A percentile compares a stretch with the other conserved stretches of the same genome.
Evolutionary conservation across 2,888 invertebrate genomes (phyloP).

Genomic region (Cephus spinipes): DNA sequence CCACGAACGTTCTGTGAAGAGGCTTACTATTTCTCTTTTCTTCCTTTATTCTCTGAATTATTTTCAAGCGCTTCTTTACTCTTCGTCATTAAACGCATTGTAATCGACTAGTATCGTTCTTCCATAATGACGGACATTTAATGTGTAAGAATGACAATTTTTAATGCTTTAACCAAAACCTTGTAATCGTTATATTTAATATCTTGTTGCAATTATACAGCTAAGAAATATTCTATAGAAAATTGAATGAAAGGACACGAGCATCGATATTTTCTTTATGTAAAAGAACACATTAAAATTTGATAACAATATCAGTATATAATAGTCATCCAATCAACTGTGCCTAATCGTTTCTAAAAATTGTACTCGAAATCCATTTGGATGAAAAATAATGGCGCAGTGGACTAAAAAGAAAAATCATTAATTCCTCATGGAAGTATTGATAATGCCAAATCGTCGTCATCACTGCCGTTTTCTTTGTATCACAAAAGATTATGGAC

Average conservation of each 20-base stretch:
- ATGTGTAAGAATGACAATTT: not conserved
- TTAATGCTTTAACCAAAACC: conserved; percentile 38
- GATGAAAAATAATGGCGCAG: not conserved
- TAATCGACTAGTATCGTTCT: not conserved
- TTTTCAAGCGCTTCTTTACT: not conserved
- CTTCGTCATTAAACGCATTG: not conserved
- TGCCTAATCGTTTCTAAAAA: not conserved
- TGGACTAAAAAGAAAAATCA: not conserved
- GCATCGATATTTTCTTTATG: not conserved
- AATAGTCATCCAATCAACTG: not conserved
- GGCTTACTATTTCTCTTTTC: not conserved
- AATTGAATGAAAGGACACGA: not conserved
- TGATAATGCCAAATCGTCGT: not conserved
- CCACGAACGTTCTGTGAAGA: not conserved
- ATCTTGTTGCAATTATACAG: conserved; percentile 46
- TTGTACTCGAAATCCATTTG: not conserved
- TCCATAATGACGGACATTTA: not conserved
- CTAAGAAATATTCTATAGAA: conserved; percentile 39
- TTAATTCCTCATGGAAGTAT: not conserved
- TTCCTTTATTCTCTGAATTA: not conserved
- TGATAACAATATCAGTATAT: not conserved
- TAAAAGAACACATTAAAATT: not conserved
- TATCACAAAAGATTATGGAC: not conserved
- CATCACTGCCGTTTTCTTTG: not conserved
- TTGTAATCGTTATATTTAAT: conserved; percentile 48